Base-by-base conservation (phyloP, 2,797 vertebrate species). In the Pangasius larnaudii region DNA sequence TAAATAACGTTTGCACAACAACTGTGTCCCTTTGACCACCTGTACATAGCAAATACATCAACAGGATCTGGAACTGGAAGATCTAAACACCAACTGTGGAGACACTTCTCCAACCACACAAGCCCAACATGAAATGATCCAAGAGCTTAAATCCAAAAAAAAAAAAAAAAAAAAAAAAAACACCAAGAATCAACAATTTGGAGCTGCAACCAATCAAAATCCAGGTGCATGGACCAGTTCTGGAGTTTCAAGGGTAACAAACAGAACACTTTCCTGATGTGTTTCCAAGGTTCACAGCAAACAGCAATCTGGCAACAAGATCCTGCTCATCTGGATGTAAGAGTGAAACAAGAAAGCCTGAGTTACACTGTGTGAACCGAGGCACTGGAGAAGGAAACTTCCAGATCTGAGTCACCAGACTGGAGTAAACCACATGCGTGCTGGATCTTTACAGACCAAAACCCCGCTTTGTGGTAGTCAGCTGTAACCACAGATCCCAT, bases 11-110 rank as follows among this genome's bases (percentile, higher is more conserved):
- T n/a, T 61, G 71, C 19, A 74, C 46, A 86, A 74, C 27, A 83
- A 67, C 58, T 86, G 85, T 88, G 65, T 88, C 87, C 77, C 85
- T 65, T 56, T 36, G 83, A 90, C 86, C 90, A 86, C 83, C 84
- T 90, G 79, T 67, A 90, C 74, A 82, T 5, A 39, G 19, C 59
- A 24, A 86, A 88, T 30, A 78, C 10, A 71, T 87, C 36, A 42
- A 56, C 53, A 65, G n/a, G 27, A 49, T 65, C n/a, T 51, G 59
- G 87, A 86, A 78, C n/a, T 27, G 49, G n/a, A 84, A 71, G 72
- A 86, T 88, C 74, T 86, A 86, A 88, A 89, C 86, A 88, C 59
- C 89, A 89, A 84, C 63, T 89, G 88, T 63, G 63, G 72, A 89
- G 72, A 81, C 39, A 81, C 65, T 42, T 84, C 61, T 85, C 27